These are phyloP conservation scores for Oscheius sp. DNA, from an alignment of 2,888 invertebrate genomes.

Conservation along the genomic window DNA sequence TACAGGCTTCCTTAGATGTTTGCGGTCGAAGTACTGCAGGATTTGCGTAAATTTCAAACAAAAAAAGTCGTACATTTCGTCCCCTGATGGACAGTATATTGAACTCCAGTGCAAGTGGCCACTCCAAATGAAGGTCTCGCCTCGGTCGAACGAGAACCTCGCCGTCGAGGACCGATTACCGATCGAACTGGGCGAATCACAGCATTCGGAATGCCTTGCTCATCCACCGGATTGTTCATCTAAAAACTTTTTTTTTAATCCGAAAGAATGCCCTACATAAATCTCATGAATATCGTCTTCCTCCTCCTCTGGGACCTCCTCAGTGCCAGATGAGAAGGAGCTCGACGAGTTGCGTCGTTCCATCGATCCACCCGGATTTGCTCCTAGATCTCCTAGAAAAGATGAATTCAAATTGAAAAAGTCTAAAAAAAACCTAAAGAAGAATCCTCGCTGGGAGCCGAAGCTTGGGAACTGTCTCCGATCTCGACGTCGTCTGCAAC, in stretches of 20 bases:
- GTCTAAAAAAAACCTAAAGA: background rate
- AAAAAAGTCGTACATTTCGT: background rate
- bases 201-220: background rate
- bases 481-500: slow-evolving; percentile 5
- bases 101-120: background rate
- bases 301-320: background rate
- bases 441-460: background rate
- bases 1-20: slow-evolving; percentile 7
- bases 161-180: background rate
- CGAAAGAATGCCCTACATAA: background rate
- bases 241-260: too few relatives aligned
- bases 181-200: background rate
- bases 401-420: background rate
- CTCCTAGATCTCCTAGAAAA: slow-evolving; percentile 20
- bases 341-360: slow-evolving; percentile 1
- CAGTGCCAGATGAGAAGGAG: background rate
- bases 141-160: background rate
- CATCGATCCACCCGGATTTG: background rate
- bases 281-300: slow-evolving; percentile 1
- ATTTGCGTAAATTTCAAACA: background rate
- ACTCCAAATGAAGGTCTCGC: background rate
- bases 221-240: background rate
- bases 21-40: background rate
- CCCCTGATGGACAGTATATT: background rate
- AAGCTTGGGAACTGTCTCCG: background rate